Evolutionary conservation across 2,797 vertebrate genomes (phyloP), one percentile per base, ranked within the genome.

Genomic region (Denticeps clupeoides): DNA sequence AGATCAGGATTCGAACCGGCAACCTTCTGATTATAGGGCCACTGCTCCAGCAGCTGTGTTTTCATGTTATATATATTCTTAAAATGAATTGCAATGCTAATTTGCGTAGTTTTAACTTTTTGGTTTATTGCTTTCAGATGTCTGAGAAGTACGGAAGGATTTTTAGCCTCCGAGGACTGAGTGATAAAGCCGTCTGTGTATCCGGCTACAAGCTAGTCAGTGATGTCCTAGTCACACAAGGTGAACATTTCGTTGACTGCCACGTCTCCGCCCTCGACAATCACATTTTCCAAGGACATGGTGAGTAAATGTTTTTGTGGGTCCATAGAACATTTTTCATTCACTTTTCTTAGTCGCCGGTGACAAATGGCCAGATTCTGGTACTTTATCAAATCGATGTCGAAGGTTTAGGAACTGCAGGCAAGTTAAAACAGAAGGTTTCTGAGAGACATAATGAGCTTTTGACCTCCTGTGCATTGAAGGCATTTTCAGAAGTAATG

Each of bases 401-500:
- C n/a, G n/a, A n/a, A n/a, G n/a, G n/a, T n/a, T n/a, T n/a, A n/a
- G n/a, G n/a, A n/a, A n/a, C n/a, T n/a, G n/a, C n/a, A n/a, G n/a
- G n/a, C n/a, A n/a, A n/a, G n/a, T n/a, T n/a, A n/a, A n/a, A n/a
- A n/a, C n/a, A n/a, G n/a, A n/a, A n/a, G n/a, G n/a, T n/a, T n/a
- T n/a, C n/a, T n/a, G n/a, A n/a, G n/a, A n/a, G n/a, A n/a, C n/a
- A n/a, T n/a, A n/a, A 27, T 31, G 3, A 9, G 12, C 16, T 9
- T n/a, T 37, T 41, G 4, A n/a, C 47, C 3, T 15, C n/a, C 5
- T 32, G 4, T 16, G 19, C 21, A 19, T 18, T 12, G 13, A 59
- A 70, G 67, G 64, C 4, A 32, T 72, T 15, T 65, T 59, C 18
- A 45, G 47, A 13, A 63, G 41, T 40, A 68, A 56, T 49, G 65